Conservation (phyloP, 2,888 invertebrate genomes). For the Autographa gamma region DNA sequence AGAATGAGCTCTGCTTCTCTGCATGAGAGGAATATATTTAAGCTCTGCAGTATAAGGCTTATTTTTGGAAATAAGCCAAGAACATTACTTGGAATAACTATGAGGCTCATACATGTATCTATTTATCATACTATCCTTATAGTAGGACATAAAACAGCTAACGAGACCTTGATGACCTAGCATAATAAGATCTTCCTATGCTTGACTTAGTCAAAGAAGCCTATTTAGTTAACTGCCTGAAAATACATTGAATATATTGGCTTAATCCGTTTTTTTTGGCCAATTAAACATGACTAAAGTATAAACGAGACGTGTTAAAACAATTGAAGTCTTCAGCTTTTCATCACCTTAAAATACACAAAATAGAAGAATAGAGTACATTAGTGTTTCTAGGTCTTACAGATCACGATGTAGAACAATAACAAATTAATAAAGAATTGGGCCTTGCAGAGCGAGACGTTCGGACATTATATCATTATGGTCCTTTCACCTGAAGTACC, state of each 20-base stretch:
- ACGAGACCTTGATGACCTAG: not conserved
- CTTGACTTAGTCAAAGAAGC: not conserved
- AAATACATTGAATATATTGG: not conserved
- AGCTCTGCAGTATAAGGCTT: not conserved
- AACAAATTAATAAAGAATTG: constrained; percentile 29
- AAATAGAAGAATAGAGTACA: not conserved
- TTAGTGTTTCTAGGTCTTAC: constrained; percentile 40
- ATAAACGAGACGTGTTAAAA: not conserved
- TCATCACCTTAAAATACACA: constrained; percentile 1
- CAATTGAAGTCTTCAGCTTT: not conserved
- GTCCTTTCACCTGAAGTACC: constrained; percentile 60
- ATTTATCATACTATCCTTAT: not conserved
- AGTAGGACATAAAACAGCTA: not conserved
- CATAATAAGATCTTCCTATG: not conserved
- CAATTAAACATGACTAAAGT: not conserved
- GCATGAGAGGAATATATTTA: not conserved
- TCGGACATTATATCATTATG: constrained; percentile 43
- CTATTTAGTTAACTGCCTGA: too few relatives aligned
- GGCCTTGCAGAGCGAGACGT: constrained; percentile 25
- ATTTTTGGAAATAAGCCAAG: not conserved
- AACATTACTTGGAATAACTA: not conserved
- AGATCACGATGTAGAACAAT: constrained; percentile 42
- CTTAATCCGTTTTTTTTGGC: not conserved
- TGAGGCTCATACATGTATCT: not conserved
- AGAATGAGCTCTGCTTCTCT: not conserved